Percentiles rank a stretch among this genome's conserved stretches.
phyloP scores from a whole-genome alignment of 2,888 invertebrate species.

The Lingula anatina region DNA sequence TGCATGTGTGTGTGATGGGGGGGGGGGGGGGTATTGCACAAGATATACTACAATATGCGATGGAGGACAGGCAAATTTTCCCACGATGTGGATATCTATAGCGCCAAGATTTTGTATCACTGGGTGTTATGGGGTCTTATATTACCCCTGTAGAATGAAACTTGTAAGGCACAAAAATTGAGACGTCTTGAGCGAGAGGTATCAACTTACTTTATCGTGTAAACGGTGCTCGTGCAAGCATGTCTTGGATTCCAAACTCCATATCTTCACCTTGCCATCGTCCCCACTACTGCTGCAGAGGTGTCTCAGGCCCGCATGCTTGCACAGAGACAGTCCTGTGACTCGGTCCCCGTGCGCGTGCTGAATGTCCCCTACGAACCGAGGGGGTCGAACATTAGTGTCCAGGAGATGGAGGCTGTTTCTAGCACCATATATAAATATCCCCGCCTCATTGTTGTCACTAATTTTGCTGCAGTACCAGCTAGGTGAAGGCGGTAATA shows the following conservation, averaged over 20 bases:
- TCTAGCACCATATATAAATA: conserved; percentile 37
- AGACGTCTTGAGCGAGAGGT: too few species aligned
- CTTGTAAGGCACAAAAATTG: too few species aligned
- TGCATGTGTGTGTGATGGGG: too few species aligned
- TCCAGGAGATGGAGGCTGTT: conserved; percentile 35
- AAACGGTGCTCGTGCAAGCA: conserved; percentile 16
- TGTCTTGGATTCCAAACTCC: conserved; percentile 57
- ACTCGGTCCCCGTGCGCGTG: conserved; percentile 32
- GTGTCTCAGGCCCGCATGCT: background rate
- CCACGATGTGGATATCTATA: too few species aligned
- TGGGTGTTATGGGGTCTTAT: too few species aligned
- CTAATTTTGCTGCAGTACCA: conserved; percentile 60
- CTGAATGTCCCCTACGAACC: conserved; percentile 16
- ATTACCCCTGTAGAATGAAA: too few species aligned
- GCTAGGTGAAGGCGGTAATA: conserved; percentile 63
- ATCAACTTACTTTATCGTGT: conserved; percentile 12
- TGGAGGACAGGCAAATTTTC: too few species aligned
- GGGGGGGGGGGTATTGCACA: too few species aligned
- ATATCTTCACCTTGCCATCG: conserved; percentile 64
- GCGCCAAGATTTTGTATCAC: too few species aligned
- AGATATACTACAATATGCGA: too few species aligned
- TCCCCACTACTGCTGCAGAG: conserved; percentile 46
- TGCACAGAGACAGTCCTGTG: conserved; percentile 23
- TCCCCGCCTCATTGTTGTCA: conserved; percentile 48
- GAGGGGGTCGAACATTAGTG: conserved; percentile 16